A percentile compares a stretch with the other conserved stretches of the same genome.
These are phyloP conservation scores for Phalacrocorax carbo DNA, from an alignment of 2,113 vertebrate species.

Conservation along the genomic window DNA sequence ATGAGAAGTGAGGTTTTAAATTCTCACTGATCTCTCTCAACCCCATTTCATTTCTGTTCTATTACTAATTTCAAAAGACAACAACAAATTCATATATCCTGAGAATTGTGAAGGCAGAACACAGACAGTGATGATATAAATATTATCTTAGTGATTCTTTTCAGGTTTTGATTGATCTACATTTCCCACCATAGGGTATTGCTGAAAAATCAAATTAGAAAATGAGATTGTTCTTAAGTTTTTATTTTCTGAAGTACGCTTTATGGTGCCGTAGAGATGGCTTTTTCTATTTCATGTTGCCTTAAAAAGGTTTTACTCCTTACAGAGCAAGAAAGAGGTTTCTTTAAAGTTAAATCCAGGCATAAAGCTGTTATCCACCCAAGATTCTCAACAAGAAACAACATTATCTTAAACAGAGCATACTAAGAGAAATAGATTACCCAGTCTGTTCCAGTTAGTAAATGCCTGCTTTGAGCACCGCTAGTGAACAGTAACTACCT, in stretches of 20 bases:
- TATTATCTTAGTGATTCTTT: not conserved
- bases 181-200: not conserved
- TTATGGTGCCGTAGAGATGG: not conserved
- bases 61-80: not conserved
- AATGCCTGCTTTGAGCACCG: not conserved
- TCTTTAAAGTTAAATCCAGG: not conserved
- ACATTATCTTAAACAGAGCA: constrained; percentile 1
- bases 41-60: constrained; percentile 23
- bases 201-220: not conserved
- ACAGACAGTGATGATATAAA: not conserved
- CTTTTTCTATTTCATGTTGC: not conserved
- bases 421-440: constrained; percentile 6
- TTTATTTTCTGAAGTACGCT: not conserved
- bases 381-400: not conserved
- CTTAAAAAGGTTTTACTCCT: not conserved
- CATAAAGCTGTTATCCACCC: not conserved
- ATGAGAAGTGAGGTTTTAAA: constrained; percentile 46
- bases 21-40: constrained; percentile 15
- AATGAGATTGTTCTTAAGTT: not conserved
- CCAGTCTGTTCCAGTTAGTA: not conserved
- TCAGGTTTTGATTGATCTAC: not conserved
- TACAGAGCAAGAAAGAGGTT: not conserved
- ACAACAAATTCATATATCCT: not conserved
- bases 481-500: constrained; percentile 26
- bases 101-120: not conserved